Conservation (phyloP, 2,797 vertebrate species). For the Myotis daubentonii region DNA sequence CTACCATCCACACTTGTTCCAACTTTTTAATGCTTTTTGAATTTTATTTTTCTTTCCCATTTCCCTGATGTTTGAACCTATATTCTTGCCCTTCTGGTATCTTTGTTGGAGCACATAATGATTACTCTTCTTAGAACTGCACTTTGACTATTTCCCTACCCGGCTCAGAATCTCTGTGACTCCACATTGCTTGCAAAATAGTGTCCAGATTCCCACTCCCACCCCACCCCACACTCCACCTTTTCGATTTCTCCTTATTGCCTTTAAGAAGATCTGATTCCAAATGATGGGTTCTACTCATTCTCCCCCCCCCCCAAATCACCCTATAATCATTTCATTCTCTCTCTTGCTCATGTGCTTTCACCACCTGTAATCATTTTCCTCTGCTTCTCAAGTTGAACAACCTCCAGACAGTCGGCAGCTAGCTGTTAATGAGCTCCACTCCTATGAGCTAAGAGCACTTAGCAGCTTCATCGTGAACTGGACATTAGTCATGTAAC, state of each 20-base stretch:
- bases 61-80: neutral
- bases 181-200: neutral
- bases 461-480: neutral
- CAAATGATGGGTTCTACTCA: neutral
- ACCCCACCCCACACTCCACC: accelerated
- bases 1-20: neutral
- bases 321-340: neutral
- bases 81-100: neutral
- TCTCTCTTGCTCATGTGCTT: neutral
- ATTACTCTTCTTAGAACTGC: neutral
- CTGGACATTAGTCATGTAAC: neutral
- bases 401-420: neutral
- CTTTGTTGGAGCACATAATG: neutral
- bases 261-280: conserved; percentile 7
- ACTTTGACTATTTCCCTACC: neutral
- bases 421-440: neutral
- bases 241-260: neutral
- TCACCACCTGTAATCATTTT: neutral
- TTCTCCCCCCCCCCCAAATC: too few relatives aligned
- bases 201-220: neutral
- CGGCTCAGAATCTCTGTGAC: neutral
- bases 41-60: neutral
- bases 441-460: neutral
- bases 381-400: neutral
- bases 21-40: neutral